Conservation (phyloP, 1,140 invertebrate species). For the Steinernema feltiae region DNA sequence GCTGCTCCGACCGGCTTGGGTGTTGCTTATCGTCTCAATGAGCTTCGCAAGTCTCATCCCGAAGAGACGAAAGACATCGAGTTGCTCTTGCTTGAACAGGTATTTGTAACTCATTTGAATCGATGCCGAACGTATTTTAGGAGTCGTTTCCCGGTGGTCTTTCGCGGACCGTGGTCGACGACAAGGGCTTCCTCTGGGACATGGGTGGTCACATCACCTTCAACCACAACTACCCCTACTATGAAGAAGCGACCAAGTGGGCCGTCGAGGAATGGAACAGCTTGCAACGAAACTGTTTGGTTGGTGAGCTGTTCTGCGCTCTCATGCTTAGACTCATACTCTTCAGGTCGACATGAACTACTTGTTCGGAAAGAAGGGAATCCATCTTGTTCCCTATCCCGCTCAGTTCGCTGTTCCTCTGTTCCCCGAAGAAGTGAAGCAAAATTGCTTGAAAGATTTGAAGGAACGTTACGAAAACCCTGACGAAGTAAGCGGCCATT, state of each 20-base stretch:
- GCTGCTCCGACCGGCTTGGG: slow-evolving; percentile 41
- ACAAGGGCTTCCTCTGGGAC: slow-evolving; percentile 58
- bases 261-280: slow-evolving; percentile 57
- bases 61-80: slow-evolving; percentile 25
- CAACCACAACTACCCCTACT: slow-evolving; percentile 56
- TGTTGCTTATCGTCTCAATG: slow-evolving; percentile 38
- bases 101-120: neutral
- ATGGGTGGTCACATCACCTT: slow-evolving; percentile 58
- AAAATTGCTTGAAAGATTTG: slow-evolving; percentile 46
- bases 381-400: slow-evolving; percentile 55
- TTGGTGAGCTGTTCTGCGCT: neutral
- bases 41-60: slow-evolving; percentile 30
- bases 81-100: slow-evolving; percentile 35
- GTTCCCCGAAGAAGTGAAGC: slow-evolving; percentile 55
- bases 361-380: slow-evolving; percentile 48
- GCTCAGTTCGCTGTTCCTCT: slow-evolving; percentile 57
- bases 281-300: slow-evolving; percentile 53
- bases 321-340: neutral
- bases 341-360: slow-evolving; percentile 55
- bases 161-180: slow-evolving; percentile 52
- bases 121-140: slow-evolving; percentile 24
- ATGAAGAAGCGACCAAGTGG: slow-evolving; percentile 57
- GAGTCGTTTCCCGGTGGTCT: slow-evolving; percentile 50
- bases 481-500: neutral
- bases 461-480: slow-evolving; percentile 57